These are phyloP conservation scores for Lypha dubia DNA, from an alignment of 2,888 invertebrate species.

Conservation along the genomic window DNA sequence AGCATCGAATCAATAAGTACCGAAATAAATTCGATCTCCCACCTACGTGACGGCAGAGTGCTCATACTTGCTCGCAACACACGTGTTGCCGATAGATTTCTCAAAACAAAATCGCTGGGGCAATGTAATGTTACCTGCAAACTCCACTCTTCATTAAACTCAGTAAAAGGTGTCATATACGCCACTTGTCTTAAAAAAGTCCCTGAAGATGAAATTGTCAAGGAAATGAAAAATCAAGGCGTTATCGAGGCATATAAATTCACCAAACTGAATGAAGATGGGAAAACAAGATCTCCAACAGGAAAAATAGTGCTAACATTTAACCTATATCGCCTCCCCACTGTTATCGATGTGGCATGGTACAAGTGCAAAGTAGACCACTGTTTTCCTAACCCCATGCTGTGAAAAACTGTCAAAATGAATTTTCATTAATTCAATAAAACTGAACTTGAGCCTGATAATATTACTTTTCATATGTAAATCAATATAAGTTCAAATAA, in stretches of 20 bases:
- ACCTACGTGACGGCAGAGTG: too few species aligned
- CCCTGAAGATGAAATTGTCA: conserved; percentile 8
- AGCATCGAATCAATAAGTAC: conserved; percentile 27
- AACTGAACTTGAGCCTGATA: too few species aligned
- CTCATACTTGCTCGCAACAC: too few species aligned
- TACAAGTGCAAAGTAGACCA: conserved; percentile 52
- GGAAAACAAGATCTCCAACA: conserved; percentile 22
- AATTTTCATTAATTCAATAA: too few species aligned
- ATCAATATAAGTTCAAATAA: too few species aligned
- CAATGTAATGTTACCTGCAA: background rate
- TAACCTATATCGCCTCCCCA: conserved; percentile 48
- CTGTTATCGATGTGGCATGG: conserved; percentile 47
- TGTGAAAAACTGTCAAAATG: conserved; percentile 56
- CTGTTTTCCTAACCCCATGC: conserved; percentile 61
- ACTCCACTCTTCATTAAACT: conserved; percentile 7
- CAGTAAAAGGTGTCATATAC: conserved; percentile 20
- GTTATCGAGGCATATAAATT: conserved; percentile 12
- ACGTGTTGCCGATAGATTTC: too few species aligned
- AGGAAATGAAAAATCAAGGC: conserved; percentile 2
- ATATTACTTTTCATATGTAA: too few species aligned
- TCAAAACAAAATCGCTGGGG: background rate
- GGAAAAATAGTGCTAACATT: conserved; percentile 61
- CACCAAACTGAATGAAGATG: conserved; percentile 31
- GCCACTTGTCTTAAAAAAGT: conserved; percentile 3
- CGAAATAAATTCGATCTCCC: too few species aligned